Percentiles rank a stretch among this genome's conserved stretches.
Conservation (phyloP, 2,888 invertebrate genomes). For the Drosophila demipolita region DNA sequence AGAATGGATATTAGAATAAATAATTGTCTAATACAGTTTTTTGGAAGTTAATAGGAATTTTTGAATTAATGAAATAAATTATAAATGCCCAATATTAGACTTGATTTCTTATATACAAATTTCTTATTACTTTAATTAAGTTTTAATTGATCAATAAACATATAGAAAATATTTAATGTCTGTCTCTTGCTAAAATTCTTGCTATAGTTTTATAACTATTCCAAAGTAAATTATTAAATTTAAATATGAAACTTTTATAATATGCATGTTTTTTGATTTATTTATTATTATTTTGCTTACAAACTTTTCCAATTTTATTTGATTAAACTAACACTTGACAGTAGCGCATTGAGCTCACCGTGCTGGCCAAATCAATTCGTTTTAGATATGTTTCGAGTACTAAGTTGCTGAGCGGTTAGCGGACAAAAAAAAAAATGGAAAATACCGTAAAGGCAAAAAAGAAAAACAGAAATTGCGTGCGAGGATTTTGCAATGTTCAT, state of each 20-base stretch:
- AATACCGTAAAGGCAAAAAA: not conserved
- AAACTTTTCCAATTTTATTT: not conserved
- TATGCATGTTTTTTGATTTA: not conserved
- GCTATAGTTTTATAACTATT: not conserved
- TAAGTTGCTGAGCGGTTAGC: constrained; percentile 12
- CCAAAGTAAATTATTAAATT: not conserved
- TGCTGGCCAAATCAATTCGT: not conserved
- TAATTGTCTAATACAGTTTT: not conserved
- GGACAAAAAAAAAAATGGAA: constrained; percentile 2
- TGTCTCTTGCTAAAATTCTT: not conserved
- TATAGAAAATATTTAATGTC: not conserved
- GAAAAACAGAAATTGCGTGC: constrained; percentile 57
- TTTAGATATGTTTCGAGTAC: constrained; percentile 3
- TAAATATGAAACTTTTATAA: not conserved
- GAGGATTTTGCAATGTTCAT: constrained; percentile 71
- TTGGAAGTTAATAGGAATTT: not conserved
- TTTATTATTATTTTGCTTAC: not conserved
- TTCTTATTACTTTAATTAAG: not conserved
- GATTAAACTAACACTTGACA: not conserved
- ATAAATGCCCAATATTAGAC: too few species aligned
- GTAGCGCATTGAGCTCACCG: constrained; percentile 9
- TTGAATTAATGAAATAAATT: not conserved
- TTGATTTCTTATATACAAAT: not conserved
- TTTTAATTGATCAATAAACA: not conserved
- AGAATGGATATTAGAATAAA: not conserved